Evolutionary conservation across 2,797 vertebrate species (phyloP).

Genomic region (Psittacula derbiana): DNA sequence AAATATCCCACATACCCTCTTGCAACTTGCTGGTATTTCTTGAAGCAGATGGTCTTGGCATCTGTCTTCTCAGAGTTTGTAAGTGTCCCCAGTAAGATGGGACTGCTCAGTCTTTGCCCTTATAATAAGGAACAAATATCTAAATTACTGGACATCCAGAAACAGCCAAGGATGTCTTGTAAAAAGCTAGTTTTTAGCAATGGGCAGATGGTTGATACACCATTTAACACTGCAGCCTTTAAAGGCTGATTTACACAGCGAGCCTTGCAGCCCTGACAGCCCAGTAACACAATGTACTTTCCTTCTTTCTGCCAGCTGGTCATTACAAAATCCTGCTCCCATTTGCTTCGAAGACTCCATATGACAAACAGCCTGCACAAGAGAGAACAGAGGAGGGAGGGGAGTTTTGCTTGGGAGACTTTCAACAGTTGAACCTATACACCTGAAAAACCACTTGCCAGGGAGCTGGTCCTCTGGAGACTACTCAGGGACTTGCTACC

Average conservation of each 20-base stretch:
- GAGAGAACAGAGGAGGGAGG: not conserved
- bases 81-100: not conserved
- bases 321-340: not conserved
- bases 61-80: slow-evolving; percentile 22
- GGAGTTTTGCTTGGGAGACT: not conserved
- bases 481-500: not conserved
- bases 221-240: not conserved
- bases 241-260: not conserved
- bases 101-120: slow-evolving; percentile 16
- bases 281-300: not conserved
- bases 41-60: slow-evolving; percentile 45
- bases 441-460: not conserved
- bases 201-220: not conserved
- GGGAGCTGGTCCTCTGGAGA: not conserved
- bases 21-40: not conserved
- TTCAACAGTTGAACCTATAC: not conserved
- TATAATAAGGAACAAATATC: not conserved
- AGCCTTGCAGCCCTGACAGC: not conserved
- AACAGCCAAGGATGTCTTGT: not conserved
- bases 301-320: slow-evolving; percentile 22
- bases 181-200: not conserved
- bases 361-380: not conserved
- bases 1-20: not conserved
- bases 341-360: not conserved
- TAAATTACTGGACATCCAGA: not conserved